phyloP scores from a whole-genome alignment of 2,113 vertebrate genomes.

The Axis porcinus region DNA sequence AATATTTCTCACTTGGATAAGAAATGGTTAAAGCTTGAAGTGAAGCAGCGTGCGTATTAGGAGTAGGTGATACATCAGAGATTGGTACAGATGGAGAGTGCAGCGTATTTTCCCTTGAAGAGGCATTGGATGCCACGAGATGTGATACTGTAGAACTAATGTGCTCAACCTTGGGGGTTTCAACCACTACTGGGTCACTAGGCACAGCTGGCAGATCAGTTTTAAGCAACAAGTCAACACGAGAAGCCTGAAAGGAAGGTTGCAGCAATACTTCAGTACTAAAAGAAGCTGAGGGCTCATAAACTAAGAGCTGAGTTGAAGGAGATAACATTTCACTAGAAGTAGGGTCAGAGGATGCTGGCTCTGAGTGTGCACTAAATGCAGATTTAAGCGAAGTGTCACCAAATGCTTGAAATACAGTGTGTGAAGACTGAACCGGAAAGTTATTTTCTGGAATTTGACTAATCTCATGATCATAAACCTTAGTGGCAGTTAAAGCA shows the following conservation, averaged over 20 bases:
- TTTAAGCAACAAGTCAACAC: constrained; percentile 74
- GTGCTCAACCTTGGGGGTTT: constrained; percentile 74
- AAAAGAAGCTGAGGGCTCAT: constrained; percentile 78
- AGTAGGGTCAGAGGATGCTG: constrained; percentile 77
- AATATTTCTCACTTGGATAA: constrained; percentile 72
- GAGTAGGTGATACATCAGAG: constrained; percentile 62
- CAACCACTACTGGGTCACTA: constrained; percentile 74
- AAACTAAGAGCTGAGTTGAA: constrained; percentile 75
- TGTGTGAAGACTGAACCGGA: constrained; percentile 75
- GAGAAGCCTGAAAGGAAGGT: constrained; percentile 78
- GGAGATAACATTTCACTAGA: constrained; percentile 77
- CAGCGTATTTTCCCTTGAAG: constrained; percentile 71
- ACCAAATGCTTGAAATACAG: constrained; percentile 78
- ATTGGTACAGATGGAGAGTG: constrained; percentile 69
- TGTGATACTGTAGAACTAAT: constrained; percentile 77
- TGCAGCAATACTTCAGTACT: constrained; percentile 78
- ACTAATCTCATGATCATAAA: constrained; percentile 77
- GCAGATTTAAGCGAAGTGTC: constrained; percentile 78
- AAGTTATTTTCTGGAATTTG: constrained; percentile 78
- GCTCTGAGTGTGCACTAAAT: constrained; percentile 78
- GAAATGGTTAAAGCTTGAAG: constrained; percentile 76
- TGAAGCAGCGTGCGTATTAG: constrained; percentile 68
- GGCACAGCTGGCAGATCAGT: constrained; percentile 69
- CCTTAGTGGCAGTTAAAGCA: constrained; percentile 76
- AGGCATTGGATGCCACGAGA: constrained; percentile 72